Evolutionary conservation across 2,888 invertebrate genomes (phyloP).

Genomic region (Zygogramma bicolorata): DNA sequence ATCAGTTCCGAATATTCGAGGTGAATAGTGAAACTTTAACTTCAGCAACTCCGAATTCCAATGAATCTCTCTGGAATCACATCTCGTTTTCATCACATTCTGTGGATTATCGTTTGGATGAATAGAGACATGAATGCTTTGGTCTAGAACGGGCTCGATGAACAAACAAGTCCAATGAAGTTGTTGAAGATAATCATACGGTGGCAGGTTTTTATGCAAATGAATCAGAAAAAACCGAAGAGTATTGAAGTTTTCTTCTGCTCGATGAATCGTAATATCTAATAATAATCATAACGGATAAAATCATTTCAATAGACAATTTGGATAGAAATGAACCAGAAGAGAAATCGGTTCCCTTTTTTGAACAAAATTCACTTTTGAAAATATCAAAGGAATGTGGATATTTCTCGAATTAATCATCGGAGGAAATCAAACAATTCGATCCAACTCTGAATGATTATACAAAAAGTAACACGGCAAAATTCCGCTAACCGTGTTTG

Average conservation of each 20-base stretch:
- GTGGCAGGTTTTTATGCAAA: neutral
- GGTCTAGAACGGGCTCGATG: neutral
- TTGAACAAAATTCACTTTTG: too few relatives aligned
- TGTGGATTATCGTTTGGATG: neutral
- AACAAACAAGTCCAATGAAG: neutral
- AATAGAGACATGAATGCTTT: neutral
- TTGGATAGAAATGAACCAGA: too few relatives aligned
- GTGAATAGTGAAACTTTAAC: neutral
- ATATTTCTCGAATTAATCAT: too few relatives aligned
- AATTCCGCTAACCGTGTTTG: too few relatives aligned
- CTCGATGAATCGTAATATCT: too few relatives aligned
- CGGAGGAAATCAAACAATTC: too few relatives aligned
- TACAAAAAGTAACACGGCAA: too few relatives aligned
- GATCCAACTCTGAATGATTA: too few relatives aligned
- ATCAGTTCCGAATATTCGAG: too few relatives aligned
- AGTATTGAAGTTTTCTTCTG: neutral
- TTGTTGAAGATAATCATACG: neutral
- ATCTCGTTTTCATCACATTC: neutral
- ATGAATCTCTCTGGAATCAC: neutral
- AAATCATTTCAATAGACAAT: too few relatives aligned
- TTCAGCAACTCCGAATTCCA: neutral
- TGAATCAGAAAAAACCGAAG: neutral
- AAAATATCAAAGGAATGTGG: too few relatives aligned
- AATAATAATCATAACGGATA: neutral
- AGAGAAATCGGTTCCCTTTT: too few relatives aligned